phyloP scores from a whole-genome alignment of 2,888 invertebrate species.

The Loripinus fragilis region DNA sequence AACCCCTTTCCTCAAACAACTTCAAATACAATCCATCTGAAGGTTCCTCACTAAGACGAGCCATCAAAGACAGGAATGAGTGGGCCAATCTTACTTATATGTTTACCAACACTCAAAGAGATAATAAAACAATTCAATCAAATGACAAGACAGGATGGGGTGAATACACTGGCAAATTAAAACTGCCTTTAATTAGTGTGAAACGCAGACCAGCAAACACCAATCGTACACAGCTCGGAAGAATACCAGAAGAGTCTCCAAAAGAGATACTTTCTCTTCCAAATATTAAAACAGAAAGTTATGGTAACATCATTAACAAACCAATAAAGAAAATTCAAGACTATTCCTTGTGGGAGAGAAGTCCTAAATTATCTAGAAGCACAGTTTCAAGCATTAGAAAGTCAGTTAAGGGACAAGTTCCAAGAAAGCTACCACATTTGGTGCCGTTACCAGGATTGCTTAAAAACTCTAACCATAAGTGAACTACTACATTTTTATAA shows the following conservation, averaged over 20 bases:
- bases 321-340: neutral
- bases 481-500: too few species aligned
- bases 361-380: neutral
- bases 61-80: too few species aligned
- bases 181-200: neutral
- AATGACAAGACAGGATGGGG: neutral
- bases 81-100: too few species aligned
- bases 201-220: neutral
- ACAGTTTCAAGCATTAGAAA: neutral
- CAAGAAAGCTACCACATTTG: neutral
- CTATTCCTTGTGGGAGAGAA: neutral
- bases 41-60: too few species aligned
- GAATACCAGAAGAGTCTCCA: neutral
- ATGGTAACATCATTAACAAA: neutral
- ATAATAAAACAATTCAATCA: too few species aligned
- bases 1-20: too few species aligned
- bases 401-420: neutral
- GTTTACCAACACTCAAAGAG: too few species aligned
- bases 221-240: neutral
- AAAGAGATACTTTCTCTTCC: neutral
- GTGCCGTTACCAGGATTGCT: neutral
- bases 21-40: too few species aligned
- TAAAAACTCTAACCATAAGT: neutral
- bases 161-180: neutral
- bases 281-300: neutral